These are phyloP conservation scores for Psophia crepitans DNA, from an alignment of 2,113 vertebrate genomes.

Conservation along the genomic window DNA sequence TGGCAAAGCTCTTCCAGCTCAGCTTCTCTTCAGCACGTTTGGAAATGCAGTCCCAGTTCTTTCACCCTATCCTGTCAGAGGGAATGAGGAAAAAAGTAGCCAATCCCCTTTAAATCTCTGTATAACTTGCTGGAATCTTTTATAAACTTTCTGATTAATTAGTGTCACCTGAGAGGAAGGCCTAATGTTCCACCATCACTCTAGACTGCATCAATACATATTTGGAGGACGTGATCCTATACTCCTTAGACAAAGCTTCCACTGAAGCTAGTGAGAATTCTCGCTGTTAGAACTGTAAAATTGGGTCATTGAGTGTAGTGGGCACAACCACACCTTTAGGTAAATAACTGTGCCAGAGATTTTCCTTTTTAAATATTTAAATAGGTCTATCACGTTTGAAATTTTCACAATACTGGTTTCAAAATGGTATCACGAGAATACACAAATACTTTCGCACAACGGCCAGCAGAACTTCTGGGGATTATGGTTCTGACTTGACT, in stretches of 20 bases:
- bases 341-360: neutral
- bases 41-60: neutral
- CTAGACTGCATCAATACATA: rapidly evolving
- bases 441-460: neutral
- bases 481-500: neutral
- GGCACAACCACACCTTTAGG: neutral
- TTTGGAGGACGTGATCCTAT: neutral
- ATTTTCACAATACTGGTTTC: neutral
- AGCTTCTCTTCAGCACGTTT: neutral
- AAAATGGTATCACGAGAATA: neutral
- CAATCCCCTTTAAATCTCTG: neutral
- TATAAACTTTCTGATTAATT: neutral
- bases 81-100: neutral
- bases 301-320: neutral
- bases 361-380: neutral
- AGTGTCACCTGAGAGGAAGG: neutral
- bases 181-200: neutral
- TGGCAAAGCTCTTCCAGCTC: neutral
- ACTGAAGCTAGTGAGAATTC: neutral
- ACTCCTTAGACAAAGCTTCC: neutral
- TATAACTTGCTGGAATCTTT: neutral
- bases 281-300: neutral
- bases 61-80: neutral
- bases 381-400: neutral
- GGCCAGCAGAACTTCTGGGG: neutral